phyloP scores from a whole-genome alignment of 2,113 vertebrate genomes.

The Rhynchopsitta pachyrhyncha region DNA sequence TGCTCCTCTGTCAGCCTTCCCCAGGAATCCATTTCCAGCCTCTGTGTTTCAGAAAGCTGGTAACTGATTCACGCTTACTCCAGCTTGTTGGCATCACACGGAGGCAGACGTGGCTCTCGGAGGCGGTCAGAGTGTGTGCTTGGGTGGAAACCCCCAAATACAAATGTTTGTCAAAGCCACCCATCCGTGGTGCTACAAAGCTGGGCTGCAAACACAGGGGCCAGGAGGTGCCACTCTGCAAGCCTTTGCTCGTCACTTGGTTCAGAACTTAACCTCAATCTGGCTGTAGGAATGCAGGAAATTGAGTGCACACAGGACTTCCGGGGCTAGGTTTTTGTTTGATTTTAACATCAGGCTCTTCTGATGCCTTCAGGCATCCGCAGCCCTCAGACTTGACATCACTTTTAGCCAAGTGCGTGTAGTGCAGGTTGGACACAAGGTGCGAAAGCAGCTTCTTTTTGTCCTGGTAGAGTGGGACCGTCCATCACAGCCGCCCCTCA shows the following conservation, averaged over 20 bases:
- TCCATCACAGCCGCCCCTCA: neutral
- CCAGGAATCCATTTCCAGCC: neutral
- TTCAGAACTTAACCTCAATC: neutral
- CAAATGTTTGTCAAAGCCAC: neutral
- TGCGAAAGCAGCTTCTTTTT: neutral
- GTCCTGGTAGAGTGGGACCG: accelerated
- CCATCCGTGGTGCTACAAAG: accelerated
- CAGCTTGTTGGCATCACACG: neutral
- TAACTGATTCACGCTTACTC: neutral
- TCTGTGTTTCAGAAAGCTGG: neutral
- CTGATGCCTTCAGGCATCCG: neutral
- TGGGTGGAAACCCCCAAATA: neutral
- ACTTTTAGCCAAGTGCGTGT: neutral
- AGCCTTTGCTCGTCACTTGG: neutral
- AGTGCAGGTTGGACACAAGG: neutral
- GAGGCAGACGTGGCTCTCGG: no score
- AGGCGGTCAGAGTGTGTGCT: neutral
- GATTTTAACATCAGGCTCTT: neutral
- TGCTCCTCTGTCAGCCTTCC: neutral
- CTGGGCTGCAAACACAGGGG: neutral
- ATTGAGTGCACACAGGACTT: neutral
- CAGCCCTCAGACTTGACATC: neutral
- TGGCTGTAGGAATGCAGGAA: neutral
- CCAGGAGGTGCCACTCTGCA: neutral
- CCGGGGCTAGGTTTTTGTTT: neutral